Percentiles rank a stretch among this genome's conserved stretches.
phyloP scores from a whole-genome alignment of 1,140 invertebrate genomes.

The Neomicropteryx cornuta region DNA sequence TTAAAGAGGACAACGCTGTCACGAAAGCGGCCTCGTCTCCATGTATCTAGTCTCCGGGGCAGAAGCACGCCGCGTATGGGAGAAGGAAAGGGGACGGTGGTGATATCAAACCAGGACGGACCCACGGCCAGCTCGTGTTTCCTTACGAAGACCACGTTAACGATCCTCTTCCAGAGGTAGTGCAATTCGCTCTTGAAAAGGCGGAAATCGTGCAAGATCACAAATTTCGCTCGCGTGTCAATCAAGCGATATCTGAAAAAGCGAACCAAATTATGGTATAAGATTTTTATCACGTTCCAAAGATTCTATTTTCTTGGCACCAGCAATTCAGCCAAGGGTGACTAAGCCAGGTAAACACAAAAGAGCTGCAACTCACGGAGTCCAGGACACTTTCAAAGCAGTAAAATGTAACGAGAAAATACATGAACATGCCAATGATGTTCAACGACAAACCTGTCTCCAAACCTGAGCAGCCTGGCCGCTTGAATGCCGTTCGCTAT shows the following conservation, averaged over 20 bases:
- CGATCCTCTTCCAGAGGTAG: conserved; percentile 65
- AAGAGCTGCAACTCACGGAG: no score
- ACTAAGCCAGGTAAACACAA: no score
- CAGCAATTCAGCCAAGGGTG: no score
- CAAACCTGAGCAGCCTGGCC: conserved; percentile 50
- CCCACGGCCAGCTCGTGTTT: conserved; percentile 31
- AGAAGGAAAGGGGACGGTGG: conserved; percentile 58
- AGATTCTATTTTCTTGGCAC: no score
- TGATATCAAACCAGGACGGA: conserved; percentile 51
- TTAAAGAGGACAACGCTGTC: conserved; percentile 41
- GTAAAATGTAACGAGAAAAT: conserved; percentile 4
- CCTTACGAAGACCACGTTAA: conserved; percentile 62
- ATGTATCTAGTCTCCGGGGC: conserved; percentile 49
- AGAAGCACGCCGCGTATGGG: conserved; percentile 37
- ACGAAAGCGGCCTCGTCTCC: conserved; percentile 45
- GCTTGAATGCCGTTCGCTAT: conserved; percentile 60
- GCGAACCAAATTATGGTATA: conserved; percentile 5
- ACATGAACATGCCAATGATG: conserved; percentile 3
- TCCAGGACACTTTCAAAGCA: no score
- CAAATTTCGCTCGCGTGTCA: conserved; percentile 54
- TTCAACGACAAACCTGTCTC: conserved; percentile 43
- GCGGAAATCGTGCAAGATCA: conserved; percentile 55
- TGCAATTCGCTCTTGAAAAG: conserved; percentile 52
- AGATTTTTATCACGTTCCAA: no score
- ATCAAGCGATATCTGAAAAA: conserved; percentile 50